Evolutionary conservation across 2,888 invertebrate genomes (phyloP), one percentile per base, ranked within the genome.

Genomic region (Ernsta delagoae): DNA sequence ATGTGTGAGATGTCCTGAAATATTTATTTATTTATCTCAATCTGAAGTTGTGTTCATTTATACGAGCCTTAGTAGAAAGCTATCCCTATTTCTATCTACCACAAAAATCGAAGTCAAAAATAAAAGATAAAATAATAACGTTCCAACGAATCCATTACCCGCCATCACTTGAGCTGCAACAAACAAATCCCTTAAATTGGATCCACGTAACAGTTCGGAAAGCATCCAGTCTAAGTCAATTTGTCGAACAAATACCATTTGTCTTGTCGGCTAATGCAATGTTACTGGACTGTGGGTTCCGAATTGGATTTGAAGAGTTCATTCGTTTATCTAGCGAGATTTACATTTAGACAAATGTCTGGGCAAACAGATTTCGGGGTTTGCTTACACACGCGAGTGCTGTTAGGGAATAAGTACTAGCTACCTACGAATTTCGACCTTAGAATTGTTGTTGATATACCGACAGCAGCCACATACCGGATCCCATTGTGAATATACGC

Each of bases 211-310:
- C 57, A 39, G 45, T 65, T 74, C 72, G 74, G 65, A 73, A 75
- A 75, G 74, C 77, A 75, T 75, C 74, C 71, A 74, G 78, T 66
- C 54, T 70, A 72, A 80, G 79, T 80, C 77, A 80, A 81, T 81
- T 80, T 75, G 67, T 72, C 59, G 75, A 78, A 77, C 80, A 83
- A 83, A 82, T 76, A 80, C 77, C 76, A 80, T 83, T 80, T 81
- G 78, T 81, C 78, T 78, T 74, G 73, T 65, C 61, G 65, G 65
- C 75, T 78, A 75, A 78, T 76, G 77, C 75, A 73, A 75, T 75
- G 67, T 69, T 63, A 68, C 67, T 59, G 74, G 71, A 73, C 74
- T 31, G 71, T 39, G 57, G 57, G 45, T n/a, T 63, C 50, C 36
- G 12, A 59, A 59, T 65, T 59, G 48, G 57, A 50, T 59, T 59